These are phyloP conservation scores for Neocrepidodera transversa DNA, from an alignment of 2,888 invertebrate species.

Conservation along the genomic window DNA sequence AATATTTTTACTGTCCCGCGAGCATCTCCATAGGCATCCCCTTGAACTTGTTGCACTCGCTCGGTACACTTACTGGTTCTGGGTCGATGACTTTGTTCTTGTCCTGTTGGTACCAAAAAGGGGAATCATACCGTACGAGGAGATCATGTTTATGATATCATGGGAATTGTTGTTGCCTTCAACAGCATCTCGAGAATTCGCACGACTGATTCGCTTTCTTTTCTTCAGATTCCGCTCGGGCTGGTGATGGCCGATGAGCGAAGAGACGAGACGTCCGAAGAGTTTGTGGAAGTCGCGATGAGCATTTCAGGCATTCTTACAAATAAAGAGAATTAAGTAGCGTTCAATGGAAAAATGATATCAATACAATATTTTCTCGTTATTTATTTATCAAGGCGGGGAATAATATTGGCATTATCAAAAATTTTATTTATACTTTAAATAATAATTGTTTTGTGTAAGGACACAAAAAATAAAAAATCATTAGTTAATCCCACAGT, in stretches of 20 bases:
- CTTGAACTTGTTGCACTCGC: conserved; percentile 30
- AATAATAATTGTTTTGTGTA: too few relatives aligned
- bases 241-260: conserved; percentile 1
- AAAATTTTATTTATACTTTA: too few relatives aligned
- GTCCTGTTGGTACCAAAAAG: conserved; percentile 53
- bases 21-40: conserved; percentile 22
- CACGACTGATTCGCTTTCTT: conserved; percentile 38
- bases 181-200: conserved; percentile 37
- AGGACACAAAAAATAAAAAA: too few relatives aligned
- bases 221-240: conserved; percentile 18
- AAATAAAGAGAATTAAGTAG: not conserved
- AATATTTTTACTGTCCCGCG: conserved; percentile 4
- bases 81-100: conserved; percentile 25
- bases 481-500: too few relatives aligned
- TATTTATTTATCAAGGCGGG: too few relatives aligned
- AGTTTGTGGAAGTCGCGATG: not conserved
- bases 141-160: conserved; percentile 55
- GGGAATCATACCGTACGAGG: conserved; percentile 56
- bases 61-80: conserved; percentile 33
- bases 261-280: conserved; percentile 9
- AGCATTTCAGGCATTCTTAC: conserved; percentile 3
- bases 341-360: too few relatives aligned
- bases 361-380: too few relatives aligned
- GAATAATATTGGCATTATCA: too few relatives aligned
- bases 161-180: conserved; percentile 48